Percentiles rank a stretch among this genome's conserved stretches.
These are phyloP conservation scores for Megalurothrips usitatus DNA, from an alignment of 2,888 invertebrate species.

Conservation along the genomic window DNA sequence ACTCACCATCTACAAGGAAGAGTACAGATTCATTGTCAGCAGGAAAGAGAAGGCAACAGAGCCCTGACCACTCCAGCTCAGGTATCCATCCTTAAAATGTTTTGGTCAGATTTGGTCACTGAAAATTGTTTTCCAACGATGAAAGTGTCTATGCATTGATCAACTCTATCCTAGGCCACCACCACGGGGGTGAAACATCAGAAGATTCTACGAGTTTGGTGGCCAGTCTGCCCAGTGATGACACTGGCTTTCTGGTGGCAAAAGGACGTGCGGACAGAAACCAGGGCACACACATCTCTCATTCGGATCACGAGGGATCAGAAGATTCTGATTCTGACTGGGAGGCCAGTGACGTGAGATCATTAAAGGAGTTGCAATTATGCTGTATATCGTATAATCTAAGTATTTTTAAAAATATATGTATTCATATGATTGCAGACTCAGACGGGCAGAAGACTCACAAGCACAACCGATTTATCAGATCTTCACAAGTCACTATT, in stretches of 20 bases:
- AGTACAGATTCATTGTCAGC: constrained; percentile 11
- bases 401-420: background rate
- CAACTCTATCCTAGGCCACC: background rate
- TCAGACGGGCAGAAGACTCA: background rate
- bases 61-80: constrained; percentile 7
- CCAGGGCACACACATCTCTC: constrained; percentile 36
- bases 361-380: constrained; percentile 36
- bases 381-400: background rate
- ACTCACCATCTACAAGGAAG: background rate
- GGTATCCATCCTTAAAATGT: background rate
- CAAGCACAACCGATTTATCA: constrained; percentile 61
- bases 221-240: constrained; percentile 58
- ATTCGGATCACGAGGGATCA: constrained; percentile 37
- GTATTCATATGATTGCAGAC: background rate
- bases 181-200: constrained; percentile 44
- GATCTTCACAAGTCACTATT: constrained; percentile 68
- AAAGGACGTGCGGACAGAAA: constrained; percentile 58
- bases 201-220: constrained; percentile 68
- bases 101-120: background rate
- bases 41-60: background rate
- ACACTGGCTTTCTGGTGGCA: constrained; percentile 57
- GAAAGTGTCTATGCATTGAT: background rate
- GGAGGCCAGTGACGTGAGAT: constrained; percentile 58
- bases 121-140: no score
- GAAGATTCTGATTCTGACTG: constrained; percentile 68